phyloP scores from a whole-genome alignment of 2,888 invertebrate species.

The Bruchidius siliquastri region DNA sequence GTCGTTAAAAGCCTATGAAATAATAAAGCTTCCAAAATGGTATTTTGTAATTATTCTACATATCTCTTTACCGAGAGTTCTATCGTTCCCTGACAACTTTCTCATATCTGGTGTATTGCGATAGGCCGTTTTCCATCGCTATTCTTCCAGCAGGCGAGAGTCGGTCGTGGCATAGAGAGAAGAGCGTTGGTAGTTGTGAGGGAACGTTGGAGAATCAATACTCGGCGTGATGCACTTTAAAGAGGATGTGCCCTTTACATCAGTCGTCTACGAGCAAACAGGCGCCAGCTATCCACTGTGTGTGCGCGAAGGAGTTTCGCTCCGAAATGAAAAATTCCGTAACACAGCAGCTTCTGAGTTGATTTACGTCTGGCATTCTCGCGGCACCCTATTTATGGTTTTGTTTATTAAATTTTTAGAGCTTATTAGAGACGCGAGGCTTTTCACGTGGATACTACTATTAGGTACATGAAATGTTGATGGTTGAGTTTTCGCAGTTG shows the following conservation, averaged over 20 bases:
- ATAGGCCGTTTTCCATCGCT: not conserved
- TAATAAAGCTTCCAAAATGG: no score
- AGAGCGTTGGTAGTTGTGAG: not conserved
- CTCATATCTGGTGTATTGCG: no score
- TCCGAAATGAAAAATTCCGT: not conserved
- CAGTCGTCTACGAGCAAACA: not conserved
- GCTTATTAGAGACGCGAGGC: not conserved
- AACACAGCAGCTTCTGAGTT: not conserved
- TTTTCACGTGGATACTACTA: no score
- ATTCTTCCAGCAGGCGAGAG: not conserved
- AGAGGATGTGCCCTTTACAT: constrained; percentile 29
- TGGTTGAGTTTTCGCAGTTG: no score
- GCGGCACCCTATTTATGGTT: not conserved
- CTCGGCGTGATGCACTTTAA: constrained; percentile 39
- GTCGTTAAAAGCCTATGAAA: no score
- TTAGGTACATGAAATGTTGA: no score
- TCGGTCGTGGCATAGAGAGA: not conserved
- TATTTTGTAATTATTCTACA: no score
- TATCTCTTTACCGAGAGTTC: no score
- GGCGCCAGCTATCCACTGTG: not conserved
- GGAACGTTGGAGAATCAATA: constrained; percentile 35
- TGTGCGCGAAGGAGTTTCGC: not conserved
- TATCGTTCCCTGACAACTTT: no score
- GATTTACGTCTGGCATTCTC: not conserved
- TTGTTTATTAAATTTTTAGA: not conserved